Percentiles rank a stretch among this genome's conserved stretches.
Conservation (phyloP, 2,113 vertebrate species). For the Scomber japonicus region DNA sequence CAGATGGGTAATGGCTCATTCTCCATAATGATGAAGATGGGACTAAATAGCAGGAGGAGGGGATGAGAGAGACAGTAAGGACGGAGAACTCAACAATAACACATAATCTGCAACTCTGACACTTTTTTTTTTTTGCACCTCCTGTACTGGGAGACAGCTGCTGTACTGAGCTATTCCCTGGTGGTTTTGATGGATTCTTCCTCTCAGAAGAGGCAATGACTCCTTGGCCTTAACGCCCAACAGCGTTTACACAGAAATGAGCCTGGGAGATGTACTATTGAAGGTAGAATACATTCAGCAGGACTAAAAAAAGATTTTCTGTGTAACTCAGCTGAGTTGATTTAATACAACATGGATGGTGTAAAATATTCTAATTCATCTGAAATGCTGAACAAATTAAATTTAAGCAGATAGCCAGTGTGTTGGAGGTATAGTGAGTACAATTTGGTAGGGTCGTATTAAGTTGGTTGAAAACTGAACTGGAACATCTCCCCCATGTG, state of each 20-base stretch:
- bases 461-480: slow-evolving; percentile 21
- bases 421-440: slow-evolving; percentile 28
- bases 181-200: slow-evolving; percentile 84
- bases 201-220: slow-evolving; percentile 76
- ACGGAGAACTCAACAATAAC: slow-evolving; percentile 79
- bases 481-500: slow-evolving; percentile 11
- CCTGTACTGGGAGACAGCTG: slow-evolving; percentile 77
- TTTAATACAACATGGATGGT: slow-evolving; percentile 42
- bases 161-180: slow-evolving; percentile 78
- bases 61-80: slow-evolving; percentile 46
- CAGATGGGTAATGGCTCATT: slow-evolving; percentile 64
- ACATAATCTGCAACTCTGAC: slow-evolving; percentile 80
- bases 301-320: slow-evolving; percentile 19
- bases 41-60: slow-evolving; percentile 61
- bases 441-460: slow-evolving; percentile 1
- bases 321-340: slow-evolving; percentile 49
- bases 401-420: slow-evolving; percentile 13
- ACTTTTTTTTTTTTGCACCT: slow-evolving; percentile 66
- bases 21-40: slow-evolving; percentile 61
- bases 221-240: slow-evolving; percentile 77
- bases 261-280: slow-evolving; percentile 68
- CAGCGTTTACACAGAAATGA: slow-evolving; percentile 82
- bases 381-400: slow-evolving; percentile 44
- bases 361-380: slow-evolving; percentile 53
- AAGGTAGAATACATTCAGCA: slow-evolving; percentile 61